Evolutionary conservation across 2,113 vertebrate genomes (phyloP).

Genomic region (Python bivittatus): DNA sequence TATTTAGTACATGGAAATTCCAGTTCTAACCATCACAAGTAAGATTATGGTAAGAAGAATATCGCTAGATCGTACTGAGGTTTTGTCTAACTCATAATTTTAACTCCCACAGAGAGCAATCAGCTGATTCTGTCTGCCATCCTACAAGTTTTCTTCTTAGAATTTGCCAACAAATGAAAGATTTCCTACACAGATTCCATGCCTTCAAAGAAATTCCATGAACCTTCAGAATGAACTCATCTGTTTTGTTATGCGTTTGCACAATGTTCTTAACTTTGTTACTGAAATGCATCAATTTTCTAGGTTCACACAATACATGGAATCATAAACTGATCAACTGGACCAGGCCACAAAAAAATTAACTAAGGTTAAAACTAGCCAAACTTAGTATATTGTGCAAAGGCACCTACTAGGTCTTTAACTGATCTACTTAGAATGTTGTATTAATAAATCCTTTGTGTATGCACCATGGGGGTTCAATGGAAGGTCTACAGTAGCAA

Average conservation of each 20-base stretch:
- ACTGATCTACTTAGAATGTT: neutral
- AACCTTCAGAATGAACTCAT: neutral
- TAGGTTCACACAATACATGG: neutral
- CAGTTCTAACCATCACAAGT: neutral
- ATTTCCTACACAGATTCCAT: conserved; percentile 1
- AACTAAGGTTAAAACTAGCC: neutral
- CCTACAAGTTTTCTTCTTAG: neutral
- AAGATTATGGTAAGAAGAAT: neutral
- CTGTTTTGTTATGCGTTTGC: neutral
- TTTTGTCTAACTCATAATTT: neutral
- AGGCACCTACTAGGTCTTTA: neutral
- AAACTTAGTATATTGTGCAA: neutral
- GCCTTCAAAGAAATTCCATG: neutral
- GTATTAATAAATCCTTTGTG: neutral
- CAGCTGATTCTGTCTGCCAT: neutral
- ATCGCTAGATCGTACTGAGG: neutral
- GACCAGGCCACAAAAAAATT: neutral
- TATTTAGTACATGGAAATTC: neutral
- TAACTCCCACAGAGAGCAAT: neutral
- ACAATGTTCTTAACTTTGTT: neutral
- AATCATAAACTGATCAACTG: neutral
- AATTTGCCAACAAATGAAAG: neutral
- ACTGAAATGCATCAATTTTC: neutral
- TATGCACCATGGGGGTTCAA: neutral
- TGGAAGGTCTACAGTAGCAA: neutral